Conservation (phyloP, 2,113 vertebrate species). For the Ovis canadensis region DNA sequence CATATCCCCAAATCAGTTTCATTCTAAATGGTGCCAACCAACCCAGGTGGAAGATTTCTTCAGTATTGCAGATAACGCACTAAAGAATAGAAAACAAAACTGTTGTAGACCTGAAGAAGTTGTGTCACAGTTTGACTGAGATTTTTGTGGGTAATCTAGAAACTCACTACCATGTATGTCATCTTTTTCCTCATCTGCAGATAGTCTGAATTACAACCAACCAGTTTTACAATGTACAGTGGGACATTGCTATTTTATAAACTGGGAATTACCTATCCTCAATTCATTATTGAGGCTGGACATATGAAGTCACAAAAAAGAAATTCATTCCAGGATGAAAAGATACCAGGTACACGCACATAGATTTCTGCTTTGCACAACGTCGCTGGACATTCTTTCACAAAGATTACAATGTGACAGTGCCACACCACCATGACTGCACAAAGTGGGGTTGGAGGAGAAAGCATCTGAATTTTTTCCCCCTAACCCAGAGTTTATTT, state of each 20-base stretch:
- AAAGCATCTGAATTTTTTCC: not conserved
- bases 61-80: not conserved
- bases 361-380: not conserved
- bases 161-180: not conserved
- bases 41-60: not conserved
- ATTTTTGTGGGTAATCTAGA: not conserved
- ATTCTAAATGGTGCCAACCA: not conserved
- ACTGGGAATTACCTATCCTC: not conserved
- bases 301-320: not conserved
- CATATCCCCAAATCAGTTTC: not conserved
- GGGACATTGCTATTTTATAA: not conserved
- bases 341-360: not conserved
- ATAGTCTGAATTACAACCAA: not conserved
- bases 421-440: accelerated
- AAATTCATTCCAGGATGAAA: not conserved
- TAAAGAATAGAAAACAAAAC: not conserved
- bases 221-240: not conserved
- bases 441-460: accelerated
- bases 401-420: accelerated
- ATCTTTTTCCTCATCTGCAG: not conserved
- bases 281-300: not conserved
- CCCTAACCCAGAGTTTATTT: not conserved
- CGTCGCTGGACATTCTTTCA: not conserved
- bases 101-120: not conserved
- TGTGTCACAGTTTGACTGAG: not conserved